Evolutionary conservation across 2,113 vertebrate genomes (phyloP).

Genomic region (Amia ocellicauda): DNA sequence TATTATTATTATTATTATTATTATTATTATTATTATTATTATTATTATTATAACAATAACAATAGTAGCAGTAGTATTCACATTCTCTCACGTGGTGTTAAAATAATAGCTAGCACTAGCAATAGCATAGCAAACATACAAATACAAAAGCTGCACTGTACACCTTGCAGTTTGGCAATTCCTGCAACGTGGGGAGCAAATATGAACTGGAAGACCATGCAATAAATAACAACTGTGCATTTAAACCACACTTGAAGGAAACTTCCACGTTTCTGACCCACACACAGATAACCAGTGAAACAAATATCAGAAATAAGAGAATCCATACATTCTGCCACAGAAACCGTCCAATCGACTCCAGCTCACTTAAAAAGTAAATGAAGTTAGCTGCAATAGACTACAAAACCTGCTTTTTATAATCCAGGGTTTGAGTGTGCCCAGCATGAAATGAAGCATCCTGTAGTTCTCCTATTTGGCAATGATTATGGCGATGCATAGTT

Average conservation of each 20-base stretch:
- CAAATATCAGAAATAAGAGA: constrained; percentile 1
- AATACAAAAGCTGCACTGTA: neutral
- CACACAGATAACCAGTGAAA: neutral
- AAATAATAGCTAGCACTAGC: neutral
- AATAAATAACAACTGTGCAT: neutral
- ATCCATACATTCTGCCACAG: neutral
- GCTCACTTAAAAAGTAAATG: neutral
- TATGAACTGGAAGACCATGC: neutral
- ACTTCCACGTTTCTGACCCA: neutral
- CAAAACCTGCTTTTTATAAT: neutral
- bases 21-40: constrained; percentile 1
- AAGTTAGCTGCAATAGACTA: constrained; percentile 1
- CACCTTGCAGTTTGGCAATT: constrained; percentile 11
- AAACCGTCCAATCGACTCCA: constrained; percentile 1
- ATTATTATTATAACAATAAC: neutral
- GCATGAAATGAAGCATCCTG: too few relatives aligned
- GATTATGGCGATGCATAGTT: constrained; percentile 12
- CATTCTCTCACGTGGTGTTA: constrained; percentile 1
- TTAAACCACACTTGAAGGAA: neutral
- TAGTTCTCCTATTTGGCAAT: neutral
- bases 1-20: neutral
- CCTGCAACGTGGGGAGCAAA: constrained; percentile 3
- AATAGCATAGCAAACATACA: constrained; percentile 6
- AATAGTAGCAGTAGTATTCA: neutral
- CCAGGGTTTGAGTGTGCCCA: too few relatives aligned